A percentile compares a stretch with the other conserved stretches of the same genome.
These are phyloP conservation scores for Phaonia tiefii DNA, from an alignment of 2,888 invertebrate species.

Conservation along the genomic window DNA sequence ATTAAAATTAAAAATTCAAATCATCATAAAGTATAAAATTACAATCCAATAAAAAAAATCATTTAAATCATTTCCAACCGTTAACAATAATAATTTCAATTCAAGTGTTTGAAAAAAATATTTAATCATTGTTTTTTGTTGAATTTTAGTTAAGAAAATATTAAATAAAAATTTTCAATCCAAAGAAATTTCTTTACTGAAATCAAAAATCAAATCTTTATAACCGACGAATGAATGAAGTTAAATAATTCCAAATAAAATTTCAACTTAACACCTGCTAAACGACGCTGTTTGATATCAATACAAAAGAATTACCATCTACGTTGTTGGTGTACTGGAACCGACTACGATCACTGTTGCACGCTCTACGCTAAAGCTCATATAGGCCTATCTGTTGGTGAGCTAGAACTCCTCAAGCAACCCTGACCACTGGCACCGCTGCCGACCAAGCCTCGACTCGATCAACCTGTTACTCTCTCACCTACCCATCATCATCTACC, in stretches of 20 bases:
- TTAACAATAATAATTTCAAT: background rate
- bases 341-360: background rate
- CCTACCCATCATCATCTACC: no score
- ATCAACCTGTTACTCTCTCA: constrained; percentile 10
- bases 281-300: constrained; percentile 38
- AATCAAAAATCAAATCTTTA: constrained; percentile 4
- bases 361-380: no score
- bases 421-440: background rate
- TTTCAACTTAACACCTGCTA: constrained; percentile 45
- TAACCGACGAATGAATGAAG: background rate
- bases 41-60: background rate
- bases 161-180: background rate
- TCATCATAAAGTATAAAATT: background rate
- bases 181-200: background rate
- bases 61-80: no score
- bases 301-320: constrained; percentile 55
- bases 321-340: constrained; percentile 26
- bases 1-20: background rate
- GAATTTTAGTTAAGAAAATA: background rate
- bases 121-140: constrained; percentile 31
- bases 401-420: no score
- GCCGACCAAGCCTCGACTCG: background rate
- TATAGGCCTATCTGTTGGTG: no score
- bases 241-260: no score
- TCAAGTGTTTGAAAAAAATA: constrained; percentile 12